Evolutionary conservation across 2,888 invertebrate genomes (phyloP).

Genomic region (Athetis lepigone): DNA sequence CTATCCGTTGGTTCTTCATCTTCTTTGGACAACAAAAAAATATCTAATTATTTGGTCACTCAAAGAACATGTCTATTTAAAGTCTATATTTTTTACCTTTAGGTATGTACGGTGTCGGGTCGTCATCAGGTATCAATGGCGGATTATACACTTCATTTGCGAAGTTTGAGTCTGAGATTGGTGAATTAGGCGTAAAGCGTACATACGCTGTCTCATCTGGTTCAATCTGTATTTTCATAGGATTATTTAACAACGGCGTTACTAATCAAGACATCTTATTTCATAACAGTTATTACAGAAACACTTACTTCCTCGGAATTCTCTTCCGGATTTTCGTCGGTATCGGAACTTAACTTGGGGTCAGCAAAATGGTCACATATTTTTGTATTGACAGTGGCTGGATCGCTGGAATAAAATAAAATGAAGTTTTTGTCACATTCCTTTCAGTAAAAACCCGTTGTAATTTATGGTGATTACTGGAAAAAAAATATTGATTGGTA

Average conservation of each 20-base stretch:
- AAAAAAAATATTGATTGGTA: too few species aligned
- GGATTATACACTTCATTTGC: conserved; percentile 96
- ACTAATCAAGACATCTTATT: neutral
- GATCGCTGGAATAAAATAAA: conserved; percentile 73
- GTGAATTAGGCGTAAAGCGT: conserved; percentile 93
- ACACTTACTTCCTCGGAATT: conserved; percentile 72
- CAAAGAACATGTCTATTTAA: neutral
- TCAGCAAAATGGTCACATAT: conserved; percentile 85
- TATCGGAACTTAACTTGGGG: conserved; percentile 76
- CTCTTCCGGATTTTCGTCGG: conserved; percentile 66
- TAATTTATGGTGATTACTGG: too few species aligned
- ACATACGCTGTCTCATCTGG: conserved; percentile 94
- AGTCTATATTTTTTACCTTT: conserved; percentile 72
- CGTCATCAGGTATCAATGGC: conserved; percentile 89
- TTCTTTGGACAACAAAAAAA: conserved; percentile 41
- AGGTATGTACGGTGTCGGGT: conserved; percentile 75
- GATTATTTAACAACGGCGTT: neutral
- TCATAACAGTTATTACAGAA: neutral
- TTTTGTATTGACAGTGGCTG: conserved; percentile 80
- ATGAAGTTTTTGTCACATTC: neutral
- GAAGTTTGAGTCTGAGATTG: conserved; percentile 92
- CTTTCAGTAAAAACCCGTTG: too few species aligned
- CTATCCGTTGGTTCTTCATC: conserved; percentile 65
- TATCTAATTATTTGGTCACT: neutral
- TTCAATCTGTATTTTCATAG: conserved; percentile 81